phyloP scores from a whole-genome alignment of 2,113 vertebrate species.

The Salvator merianae region DNA sequence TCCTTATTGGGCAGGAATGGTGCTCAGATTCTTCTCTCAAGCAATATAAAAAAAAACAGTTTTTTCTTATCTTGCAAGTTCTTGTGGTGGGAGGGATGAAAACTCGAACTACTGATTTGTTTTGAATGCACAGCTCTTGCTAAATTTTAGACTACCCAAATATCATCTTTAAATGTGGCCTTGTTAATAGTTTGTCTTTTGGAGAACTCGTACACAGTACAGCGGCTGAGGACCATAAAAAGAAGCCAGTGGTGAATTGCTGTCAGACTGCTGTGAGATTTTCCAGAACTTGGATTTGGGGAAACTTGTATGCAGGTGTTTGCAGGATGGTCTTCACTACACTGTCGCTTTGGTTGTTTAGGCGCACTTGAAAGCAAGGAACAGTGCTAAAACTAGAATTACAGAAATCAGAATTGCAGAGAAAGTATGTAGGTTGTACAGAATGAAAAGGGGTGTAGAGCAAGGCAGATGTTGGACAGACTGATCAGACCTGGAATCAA shows the following conservation, averaged over 20 bases:
- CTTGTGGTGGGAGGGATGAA: neutral
- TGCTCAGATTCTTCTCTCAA: neutral
- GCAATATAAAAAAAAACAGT: neutral
- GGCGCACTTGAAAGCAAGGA: neutral
- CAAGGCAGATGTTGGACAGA: neutral
- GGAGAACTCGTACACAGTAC: neutral
- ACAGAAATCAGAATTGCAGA: too few relatives aligned
- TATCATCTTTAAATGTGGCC: neutral
- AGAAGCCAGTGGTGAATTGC: neutral
- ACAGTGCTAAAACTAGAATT: neutral
- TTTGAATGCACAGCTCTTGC: neutral
- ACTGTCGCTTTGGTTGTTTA: neutral
- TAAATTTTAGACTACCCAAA: neutral
- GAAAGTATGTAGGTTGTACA: neutral
- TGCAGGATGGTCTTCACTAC: neutral
- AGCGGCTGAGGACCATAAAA: neutral
- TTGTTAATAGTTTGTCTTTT: neutral
- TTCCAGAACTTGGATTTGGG: neutral
- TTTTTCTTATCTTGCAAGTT: neutral
- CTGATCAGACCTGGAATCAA: neutral
- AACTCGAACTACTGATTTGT: neutral
- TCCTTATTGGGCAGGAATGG: neutral
- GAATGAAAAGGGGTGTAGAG: neutral
- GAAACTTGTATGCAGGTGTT: neutral
- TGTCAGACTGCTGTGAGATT: neutral